Percentiles rank a stretch among this genome's conserved stretches.
Conservation (phyloP, 2,888 invertebrate genomes). For the Stenichneumon culpator region DNA sequence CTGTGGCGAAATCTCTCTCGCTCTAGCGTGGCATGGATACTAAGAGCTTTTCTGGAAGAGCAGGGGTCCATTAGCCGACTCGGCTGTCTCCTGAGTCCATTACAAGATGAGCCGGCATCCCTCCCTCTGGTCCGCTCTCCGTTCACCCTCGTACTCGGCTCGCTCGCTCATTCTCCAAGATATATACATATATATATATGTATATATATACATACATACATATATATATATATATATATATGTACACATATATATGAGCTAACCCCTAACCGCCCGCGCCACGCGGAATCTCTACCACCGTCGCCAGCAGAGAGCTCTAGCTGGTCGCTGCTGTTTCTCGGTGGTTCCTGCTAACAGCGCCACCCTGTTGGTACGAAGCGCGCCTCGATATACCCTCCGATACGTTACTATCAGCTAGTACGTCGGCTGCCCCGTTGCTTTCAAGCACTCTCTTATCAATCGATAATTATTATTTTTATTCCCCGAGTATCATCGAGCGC, state of each 20-base stretch:
- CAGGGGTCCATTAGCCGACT: conserved; percentile 84
- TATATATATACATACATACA: neutral
- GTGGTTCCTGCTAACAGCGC: conserved; percentile 59
- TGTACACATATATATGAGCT: conserved; percentile 17
- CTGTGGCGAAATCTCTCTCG: conserved; percentile 20
- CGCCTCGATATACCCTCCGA: conserved; percentile 62
- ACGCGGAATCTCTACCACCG: conserved; percentile 59
- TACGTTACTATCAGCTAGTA: conserved; percentile 67
- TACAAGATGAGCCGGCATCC: conserved; percentile 83
- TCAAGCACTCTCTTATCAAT: neutral
- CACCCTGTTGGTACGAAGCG: conserved; percentile 52
- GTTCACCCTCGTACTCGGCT: conserved; percentile 65
- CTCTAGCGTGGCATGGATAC: conserved; percentile 81
- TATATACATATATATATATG: conserved; percentile 25
- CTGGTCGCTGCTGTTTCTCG: conserved; percentile 19
- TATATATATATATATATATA: neutral
- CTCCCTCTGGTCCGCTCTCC: conserved; percentile 75
- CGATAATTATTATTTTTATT: conserved; percentile 25
- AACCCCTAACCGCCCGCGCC: conserved; percentile 55
- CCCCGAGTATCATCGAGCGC: neutral
- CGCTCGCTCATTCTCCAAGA: conserved; percentile 70
- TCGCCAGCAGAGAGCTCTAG: conserved; percentile 48
- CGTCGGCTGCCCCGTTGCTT: conserved; percentile 52
- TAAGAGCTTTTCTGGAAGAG: conserved; percentile 84
- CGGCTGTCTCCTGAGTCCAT: conserved; percentile 85